These are phyloP conservation scores for Oscheius sp. DNA, from an alignment of 1,140 invertebrate species.

Conservation along the genomic window DNA sequence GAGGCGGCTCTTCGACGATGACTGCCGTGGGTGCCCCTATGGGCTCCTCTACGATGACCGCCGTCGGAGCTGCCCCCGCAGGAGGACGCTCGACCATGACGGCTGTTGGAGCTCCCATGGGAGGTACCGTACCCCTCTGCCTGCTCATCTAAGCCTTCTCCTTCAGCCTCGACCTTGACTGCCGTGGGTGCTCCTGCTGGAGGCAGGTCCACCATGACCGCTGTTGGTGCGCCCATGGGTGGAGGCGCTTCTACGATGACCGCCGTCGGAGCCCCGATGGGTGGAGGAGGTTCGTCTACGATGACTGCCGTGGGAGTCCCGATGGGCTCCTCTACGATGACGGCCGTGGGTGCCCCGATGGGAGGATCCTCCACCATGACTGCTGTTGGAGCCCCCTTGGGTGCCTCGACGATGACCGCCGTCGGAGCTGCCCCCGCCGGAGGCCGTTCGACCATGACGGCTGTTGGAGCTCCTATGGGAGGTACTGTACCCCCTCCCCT, in stretches of 20 bases:
- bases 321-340: constrained; percentile 7
- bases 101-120: constrained; percentile 17
- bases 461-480: constrained; percentile 16
- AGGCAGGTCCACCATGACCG: constrained; percentile 10
- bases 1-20: constrained; percentile 14
- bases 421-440: constrained; percentile 2
- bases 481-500: too few relatives aligned
- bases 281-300: too few relatives aligned
- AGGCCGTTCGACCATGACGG: constrained; percentile 18
- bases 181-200: constrained; percentile 16
- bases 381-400: constrained; percentile 19
- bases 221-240: background rate
- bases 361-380: constrained; percentile 21
- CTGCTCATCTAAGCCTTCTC: too few relatives aligned
- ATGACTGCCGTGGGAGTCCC: too few relatives aligned
- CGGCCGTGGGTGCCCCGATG: constrained; percentile 1
- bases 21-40: constrained; percentile 19
- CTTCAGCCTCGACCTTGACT: constrained; percentile 30
- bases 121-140: too few relatives aligned
- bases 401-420: constrained; percentile 19
- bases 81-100: constrained; percentile 22
- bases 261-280: too few relatives aligned
- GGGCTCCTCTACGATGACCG: constrained; percentile 22
- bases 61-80: constrained; percentile 10
- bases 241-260: constrained; percentile 14